Evolutionary conservation across 2,797 vertebrate species (phyloP), one percentile per base, ranked within the genome.

Genomic region (Zenarchopterus dispar): DNA sequence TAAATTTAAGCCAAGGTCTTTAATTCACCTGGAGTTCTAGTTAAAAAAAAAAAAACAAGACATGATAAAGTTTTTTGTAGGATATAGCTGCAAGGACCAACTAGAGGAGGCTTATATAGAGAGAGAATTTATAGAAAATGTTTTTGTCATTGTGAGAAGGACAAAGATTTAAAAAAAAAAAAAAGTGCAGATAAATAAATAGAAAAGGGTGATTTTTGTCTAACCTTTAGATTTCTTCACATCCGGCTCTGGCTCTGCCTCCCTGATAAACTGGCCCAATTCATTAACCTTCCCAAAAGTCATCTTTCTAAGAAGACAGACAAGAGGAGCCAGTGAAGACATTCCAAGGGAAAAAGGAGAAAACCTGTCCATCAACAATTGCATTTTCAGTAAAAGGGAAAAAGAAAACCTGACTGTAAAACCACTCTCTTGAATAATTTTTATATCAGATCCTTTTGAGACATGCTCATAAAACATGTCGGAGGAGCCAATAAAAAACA

Each of bases 201-300:
- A 26, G 54, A 53, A 56, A 2, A 28, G 16, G 3, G 15, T 49
- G 16, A 54, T 26, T 19, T 1, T 7, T 28, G 8, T 77, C 84
- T 62, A 88, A 95, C 98, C 98, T 96, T 96, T 98, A 48, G 97
- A 99, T 92, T 98, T 99, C 94, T 98, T 99, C 66, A 97, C 93
- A 77, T 99, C 97, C 1, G 98, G 98, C 81, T 99, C 97, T 5
- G 97, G 98, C 81, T 99, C 98, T 16, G 98, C 97, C 88, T 99
- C 98, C 84, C 97, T 92, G 88, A 99, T 98, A 74, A 99, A 99
- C 76, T 99, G 97, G 3, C 98, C 98, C 80, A 99, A 86, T 84
- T 98, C 96, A 62, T 97, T 99, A 78, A 99, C 97, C 89, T 96
- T 96, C 72, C 98, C 98, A 74, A 99, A 99, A 0, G 97, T 97